phyloP scores from a whole-genome alignment of 2,113 vertebrate genomes.

The Austrofundulus limnaeus region DNA sequence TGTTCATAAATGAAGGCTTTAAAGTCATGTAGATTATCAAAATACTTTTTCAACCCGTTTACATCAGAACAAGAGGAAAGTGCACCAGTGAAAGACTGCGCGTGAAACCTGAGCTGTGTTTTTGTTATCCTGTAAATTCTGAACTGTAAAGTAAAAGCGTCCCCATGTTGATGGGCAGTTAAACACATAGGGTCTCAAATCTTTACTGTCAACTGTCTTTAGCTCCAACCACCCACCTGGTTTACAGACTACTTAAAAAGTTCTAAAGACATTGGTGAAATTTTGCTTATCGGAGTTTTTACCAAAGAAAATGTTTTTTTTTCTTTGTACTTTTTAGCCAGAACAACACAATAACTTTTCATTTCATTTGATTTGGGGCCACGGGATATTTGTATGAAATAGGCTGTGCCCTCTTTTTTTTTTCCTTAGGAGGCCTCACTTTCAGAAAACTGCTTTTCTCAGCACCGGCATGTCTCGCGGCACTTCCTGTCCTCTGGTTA shows the following conservation, averaged over 20 bases:
- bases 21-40: neutral
- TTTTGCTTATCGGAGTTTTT: neutral
- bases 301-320: neutral
- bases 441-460: slow-evolving; percentile 83
- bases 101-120: slow-evolving; percentile 76
- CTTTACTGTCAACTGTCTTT: slow-evolving; percentile 63
- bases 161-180: slow-evolving; percentile 76
- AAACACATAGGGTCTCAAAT: slow-evolving; percentile 74
- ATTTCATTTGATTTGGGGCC: slow-evolving; percentile 70
- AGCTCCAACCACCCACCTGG: slow-evolving; percentile 43
- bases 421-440: slow-evolving; percentile 56
- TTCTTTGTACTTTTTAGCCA: slow-evolving; percentile 3
- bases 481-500: slow-evolving; percentile 87
- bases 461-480: slow-evolving; percentile 87
- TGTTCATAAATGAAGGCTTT: neutral
- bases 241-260: slow-evolving; percentile 18
- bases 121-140: slow-evolving; percentile 73
- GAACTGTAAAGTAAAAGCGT: slow-evolving; percentile 73
- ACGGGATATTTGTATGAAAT: slow-evolving; percentile 73
- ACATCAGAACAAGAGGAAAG: slow-evolving; percentile 25
- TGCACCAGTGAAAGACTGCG: slow-evolving; percentile 65
- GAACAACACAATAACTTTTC: slow-evolving; percentile 46
- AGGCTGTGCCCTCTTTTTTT: slow-evolving; percentile 77
- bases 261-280: slow-evolving; percentile 9
- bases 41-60: slow-evolving; percentile 35